phyloP scores from a whole-genome alignment of 2,797 vertebrate genomes.

The Galago senegalensis region DNA sequence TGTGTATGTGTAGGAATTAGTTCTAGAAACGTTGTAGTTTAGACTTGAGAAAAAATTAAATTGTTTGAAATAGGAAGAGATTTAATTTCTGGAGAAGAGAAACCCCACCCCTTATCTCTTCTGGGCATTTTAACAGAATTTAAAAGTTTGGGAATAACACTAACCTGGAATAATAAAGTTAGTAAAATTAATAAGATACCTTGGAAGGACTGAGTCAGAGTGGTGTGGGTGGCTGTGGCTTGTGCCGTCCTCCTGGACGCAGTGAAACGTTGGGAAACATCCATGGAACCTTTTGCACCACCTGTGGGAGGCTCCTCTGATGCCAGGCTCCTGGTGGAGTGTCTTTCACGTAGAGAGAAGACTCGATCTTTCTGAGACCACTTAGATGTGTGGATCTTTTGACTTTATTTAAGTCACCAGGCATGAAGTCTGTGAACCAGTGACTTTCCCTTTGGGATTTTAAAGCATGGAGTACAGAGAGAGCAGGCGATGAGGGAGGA shows the following conservation, averaged over 20 bases:
- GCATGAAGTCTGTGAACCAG: not conserved
- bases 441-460: not conserved
- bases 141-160: not conserved
- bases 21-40: not conserved
- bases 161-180: not conserved
- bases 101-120: not conserved
- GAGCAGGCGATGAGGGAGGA: not conserved
- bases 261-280: not conserved
- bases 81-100: not conserved
- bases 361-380: not conserved
- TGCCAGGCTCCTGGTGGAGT: too few relatives aligned
- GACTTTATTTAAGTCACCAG: not conserved
- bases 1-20: not conserved
- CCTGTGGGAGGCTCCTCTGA: not conserved
- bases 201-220: accelerated
- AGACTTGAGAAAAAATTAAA: not conserved
- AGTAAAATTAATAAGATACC: not conserved
- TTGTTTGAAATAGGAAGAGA: not conserved
- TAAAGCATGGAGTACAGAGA: not conserved
- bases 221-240: not conserved
- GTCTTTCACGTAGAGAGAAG: accelerated
- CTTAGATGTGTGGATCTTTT: not conserved
- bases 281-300: not conserved
- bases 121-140: not conserved
- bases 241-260: not conserved